Evolutionary conservation across 2,888 invertebrate genomes (phyloP).

Genomic region (Andrena camellia): DNA sequence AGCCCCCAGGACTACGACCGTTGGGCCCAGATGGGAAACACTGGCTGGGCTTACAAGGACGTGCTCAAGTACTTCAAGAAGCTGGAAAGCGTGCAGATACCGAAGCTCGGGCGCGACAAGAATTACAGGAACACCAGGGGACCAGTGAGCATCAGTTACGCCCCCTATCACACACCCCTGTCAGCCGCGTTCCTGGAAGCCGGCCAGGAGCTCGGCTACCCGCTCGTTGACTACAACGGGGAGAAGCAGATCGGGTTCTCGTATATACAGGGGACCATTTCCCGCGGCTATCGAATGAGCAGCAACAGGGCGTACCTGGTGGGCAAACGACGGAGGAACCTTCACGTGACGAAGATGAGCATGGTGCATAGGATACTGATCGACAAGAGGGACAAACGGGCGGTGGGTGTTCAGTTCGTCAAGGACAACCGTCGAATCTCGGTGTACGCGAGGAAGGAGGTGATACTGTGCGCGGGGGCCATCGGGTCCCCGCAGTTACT

Average conservation of each 20-base stretch:
- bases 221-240: conserved; percentile 88
- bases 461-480: conserved; percentile 91
- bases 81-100: conserved; percentile 89
- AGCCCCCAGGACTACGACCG: conserved; percentile 90
- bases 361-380: conserved; percentile 88
- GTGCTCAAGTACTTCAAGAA: conserved; percentile 92
- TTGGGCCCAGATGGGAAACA: conserved; percentile 91
- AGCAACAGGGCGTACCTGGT: conserved; percentile 89
- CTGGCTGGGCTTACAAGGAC: conserved; percentile 91
- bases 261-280: conserved; percentile 88
- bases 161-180: conserved; percentile 87
- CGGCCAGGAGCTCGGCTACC: conserved; percentile 88
- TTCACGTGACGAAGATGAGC: conserved; percentile 88
- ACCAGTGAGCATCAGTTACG: conserved; percentile 86
- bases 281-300: conserved; percentile 89
- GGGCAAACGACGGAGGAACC: conserved; percentile 88
- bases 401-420: conserved; percentile 88
- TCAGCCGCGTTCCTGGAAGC: conserved; percentile 88
- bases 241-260: conserved; percentile 88
- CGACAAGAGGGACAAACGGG: conserved; percentile 86
- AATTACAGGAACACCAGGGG: conserved; percentile 87
- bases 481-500: conserved; percentile 89
- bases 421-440: conserved; percentile 86
- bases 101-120: conserved; percentile 80
- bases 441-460: conserved; percentile 89